Evolutionary conservation across 1,140 invertebrate species (phyloP).

Genomic region (Trichomalopsis sarcophagae): DNA sequence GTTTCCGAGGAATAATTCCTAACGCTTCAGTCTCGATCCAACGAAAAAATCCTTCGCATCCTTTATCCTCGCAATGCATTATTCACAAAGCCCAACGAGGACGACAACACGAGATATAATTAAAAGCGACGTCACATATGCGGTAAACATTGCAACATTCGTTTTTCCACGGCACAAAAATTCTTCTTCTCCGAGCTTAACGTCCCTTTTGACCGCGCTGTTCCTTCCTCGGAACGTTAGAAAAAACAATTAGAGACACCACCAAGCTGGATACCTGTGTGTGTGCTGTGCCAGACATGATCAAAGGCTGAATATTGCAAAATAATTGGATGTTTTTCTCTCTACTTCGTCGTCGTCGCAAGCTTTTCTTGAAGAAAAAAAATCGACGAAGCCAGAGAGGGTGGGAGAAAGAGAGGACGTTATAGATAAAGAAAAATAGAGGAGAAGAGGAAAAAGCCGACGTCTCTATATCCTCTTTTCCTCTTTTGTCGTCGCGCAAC

Average conservation of each 20-base stretch:
- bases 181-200: background rate
- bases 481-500: background rate
- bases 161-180: background rate
- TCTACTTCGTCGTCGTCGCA: background rate
- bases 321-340: constrained; percentile 45
- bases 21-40: background rate
- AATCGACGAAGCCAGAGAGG: background rate
- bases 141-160: background rate
- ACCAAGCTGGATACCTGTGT: too few species aligned
- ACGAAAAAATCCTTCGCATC: background rate
- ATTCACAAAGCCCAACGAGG: background rate
- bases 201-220: background rate
- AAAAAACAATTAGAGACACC: background rate
- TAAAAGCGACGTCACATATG: background rate
- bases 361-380: constrained; percentile 1
- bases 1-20: background rate
- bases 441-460: background rate
- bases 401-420: background rate
- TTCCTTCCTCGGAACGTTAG: background rate
- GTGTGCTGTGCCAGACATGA: background rate
- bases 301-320: constrained; percentile 43
- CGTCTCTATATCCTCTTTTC: constrained; percentile 5
- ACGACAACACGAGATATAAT: background rate
- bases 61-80: background rate
- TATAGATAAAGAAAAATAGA: background rate